Percentiles rank a stretch among this genome's conserved stretches.
phyloP scores from a whole-genome alignment of 2,888 invertebrate species.

The Eudasyphora cyanicolor region DNA sequence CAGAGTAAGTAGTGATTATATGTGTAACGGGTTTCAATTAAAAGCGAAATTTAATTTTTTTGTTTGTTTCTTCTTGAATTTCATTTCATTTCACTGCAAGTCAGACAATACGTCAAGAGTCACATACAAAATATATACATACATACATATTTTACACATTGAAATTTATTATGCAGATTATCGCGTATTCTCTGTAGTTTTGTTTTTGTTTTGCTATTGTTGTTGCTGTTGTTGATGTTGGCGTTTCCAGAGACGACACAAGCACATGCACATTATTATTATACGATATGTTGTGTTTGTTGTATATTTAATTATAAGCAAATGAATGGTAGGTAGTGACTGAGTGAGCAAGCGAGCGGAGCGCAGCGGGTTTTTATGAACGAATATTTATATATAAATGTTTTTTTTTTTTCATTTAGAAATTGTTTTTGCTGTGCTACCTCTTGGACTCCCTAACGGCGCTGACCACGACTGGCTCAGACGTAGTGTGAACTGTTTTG shows the following conservation, averaged over 20 bases:
- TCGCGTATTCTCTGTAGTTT: constrained; percentile 4
- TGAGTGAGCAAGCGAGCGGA: too few species aligned
- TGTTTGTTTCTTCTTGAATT: constrained; percentile 1
- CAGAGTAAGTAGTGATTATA: background rate
- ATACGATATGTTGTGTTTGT: background rate
- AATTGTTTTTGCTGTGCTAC: background rate
- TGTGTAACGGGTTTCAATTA: constrained; percentile 60
- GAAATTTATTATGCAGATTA: constrained; percentile 32
- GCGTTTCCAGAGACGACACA: background rate
- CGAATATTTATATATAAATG: background rate
- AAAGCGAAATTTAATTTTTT: constrained; percentile 60
- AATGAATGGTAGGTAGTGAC: too few species aligned
- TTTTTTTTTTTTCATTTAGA: background rate
- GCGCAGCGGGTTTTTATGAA: too few species aligned
- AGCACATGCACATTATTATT: background rate
- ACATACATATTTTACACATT: background rate
- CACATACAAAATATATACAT: background rate
- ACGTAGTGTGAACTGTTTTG: constrained; percentile 2
- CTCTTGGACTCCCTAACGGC: background rate
- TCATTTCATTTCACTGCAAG: constrained; percentile 6
- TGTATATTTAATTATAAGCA: background rate
- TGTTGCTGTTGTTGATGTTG: background rate
- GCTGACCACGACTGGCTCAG: too few species aligned
- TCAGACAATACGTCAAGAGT: too few species aligned
- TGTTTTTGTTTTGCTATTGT: too few species aligned